phyloP scores from a whole-genome alignment of 1,140 invertebrate genomes.

The Eulimnadia texana region DNA sequence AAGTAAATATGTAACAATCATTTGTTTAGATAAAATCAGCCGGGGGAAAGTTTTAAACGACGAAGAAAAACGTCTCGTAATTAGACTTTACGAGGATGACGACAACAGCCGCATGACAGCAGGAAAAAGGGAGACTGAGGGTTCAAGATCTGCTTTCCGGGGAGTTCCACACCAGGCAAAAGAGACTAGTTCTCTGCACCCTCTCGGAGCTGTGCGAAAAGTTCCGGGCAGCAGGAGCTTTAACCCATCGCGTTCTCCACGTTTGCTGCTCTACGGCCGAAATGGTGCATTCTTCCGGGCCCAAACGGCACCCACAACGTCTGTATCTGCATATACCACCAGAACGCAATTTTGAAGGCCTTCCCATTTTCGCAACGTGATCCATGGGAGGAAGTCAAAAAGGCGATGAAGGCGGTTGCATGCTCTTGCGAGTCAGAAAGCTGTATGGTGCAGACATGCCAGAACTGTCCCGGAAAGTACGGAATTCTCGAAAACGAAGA shows the following conservation, averaged over 20 bases:
- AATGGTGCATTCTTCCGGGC: background rate
- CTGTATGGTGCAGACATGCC: background rate
- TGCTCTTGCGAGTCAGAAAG: background rate
- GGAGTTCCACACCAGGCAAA: background rate
- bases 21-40: background rate
- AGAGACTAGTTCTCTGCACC: background rate
- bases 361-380: background rate
- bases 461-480: background rate
- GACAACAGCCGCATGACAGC: background rate
- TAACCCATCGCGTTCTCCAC: background rate
- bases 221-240: background rate
- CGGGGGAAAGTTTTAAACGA: background rate
- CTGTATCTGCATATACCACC: background rate
- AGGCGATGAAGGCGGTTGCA: background rate
- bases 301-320: background rate
- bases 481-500: background rate
- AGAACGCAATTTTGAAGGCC: background rate
- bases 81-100: background rate
- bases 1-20: too few species aligned
- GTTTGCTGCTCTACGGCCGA: background rate
- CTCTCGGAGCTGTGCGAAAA: background rate
- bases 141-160: background rate
- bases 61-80: background rate
- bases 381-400: background rate
- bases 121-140: background rate